phyloP scores from a whole-genome alignment of 2,797 vertebrate genomes.

The Naso thynnoides region DNA sequence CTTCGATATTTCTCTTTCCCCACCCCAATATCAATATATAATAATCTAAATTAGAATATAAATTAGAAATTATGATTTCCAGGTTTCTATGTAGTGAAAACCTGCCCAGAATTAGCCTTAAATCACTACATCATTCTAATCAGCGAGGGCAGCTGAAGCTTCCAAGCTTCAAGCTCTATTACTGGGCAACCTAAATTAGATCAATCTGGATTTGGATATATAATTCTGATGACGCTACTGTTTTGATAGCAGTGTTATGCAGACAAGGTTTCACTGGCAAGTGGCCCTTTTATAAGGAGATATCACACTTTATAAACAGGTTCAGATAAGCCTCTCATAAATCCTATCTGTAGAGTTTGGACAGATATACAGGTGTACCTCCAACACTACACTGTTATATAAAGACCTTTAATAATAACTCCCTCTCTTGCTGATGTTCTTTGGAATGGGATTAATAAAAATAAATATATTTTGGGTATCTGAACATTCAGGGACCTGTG shows the following conservation, averaged over 20 bases:
- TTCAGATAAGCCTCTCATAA: slow-evolving; percentile 13
- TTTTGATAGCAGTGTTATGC: background rate
- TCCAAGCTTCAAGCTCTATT: background rate
- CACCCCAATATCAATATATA: background rate
- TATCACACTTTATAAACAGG: slow-evolving; percentile 5
- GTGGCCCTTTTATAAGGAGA: background rate
- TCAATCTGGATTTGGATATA: slow-evolving; percentile 10
- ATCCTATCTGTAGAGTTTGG: slow-evolving; percentile 3
- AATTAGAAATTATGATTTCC: too few species aligned
- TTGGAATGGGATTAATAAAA: background rate
- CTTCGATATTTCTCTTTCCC: too few species aligned
- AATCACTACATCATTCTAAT: background rate
- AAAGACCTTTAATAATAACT: background rate
- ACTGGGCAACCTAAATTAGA: background rate
- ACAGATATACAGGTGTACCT: slow-evolving; percentile 1
- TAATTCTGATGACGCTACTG: background rate
- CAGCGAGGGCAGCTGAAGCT: background rate
- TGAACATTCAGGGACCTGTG: background rate
- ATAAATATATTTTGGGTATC: background rate
- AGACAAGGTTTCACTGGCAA: background rate
- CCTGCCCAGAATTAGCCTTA: background rate
- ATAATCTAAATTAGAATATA: too few species aligned
- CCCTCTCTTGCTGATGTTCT: background rate
- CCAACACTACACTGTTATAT: background rate
- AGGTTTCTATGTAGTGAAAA: background rate